Evolutionary conservation across 1,140 invertebrate genomes (phyloP).

Genomic region (Drosophila varians): DNA sequence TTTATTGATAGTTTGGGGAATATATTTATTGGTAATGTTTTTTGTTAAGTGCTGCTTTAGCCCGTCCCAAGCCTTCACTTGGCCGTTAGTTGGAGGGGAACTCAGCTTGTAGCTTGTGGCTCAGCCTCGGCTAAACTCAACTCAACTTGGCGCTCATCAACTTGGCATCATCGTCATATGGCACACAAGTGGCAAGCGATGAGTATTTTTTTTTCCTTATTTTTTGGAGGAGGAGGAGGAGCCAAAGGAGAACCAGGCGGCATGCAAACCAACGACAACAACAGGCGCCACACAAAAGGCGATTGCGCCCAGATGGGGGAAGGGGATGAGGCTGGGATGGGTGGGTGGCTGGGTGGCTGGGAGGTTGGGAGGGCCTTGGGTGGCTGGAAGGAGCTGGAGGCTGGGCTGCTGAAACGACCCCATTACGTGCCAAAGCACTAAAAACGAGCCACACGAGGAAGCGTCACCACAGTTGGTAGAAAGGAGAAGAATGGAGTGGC

Average conservation of each 20-base stretch:
- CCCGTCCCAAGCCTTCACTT: conserved; percentile 23
- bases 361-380: background rate
- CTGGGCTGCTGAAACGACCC: conserved; percentile 56
- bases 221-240: conserved; percentile 45
- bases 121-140: conserved; percentile 32
- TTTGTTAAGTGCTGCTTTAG: conserved; percentile 11
- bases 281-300: conserved; percentile 60
- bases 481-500: background rate
- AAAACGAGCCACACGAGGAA: conserved; percentile 69
- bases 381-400: conserved; percentile 12
- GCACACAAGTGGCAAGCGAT: conserved; percentile 60
- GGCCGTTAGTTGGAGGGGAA: conserved; percentile 40
- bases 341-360: background rate
- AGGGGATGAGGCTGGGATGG: background rate
- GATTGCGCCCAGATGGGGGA: conserved; percentile 31
- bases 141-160: conserved; percentile 52
- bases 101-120: conserved; percentile 18
- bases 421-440: conserved; percentile 80
- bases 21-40: background rate
- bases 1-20: background rate
- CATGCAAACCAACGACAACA: conserved; percentile 44
- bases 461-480: conserved; percentile 43
- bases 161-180: conserved; percentile 58
- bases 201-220: conserved; percentile 3
- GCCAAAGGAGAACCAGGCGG: conserved; percentile 43